These are phyloP conservation scores for Drosophila barbarae DNA, from an alignment of 2,888 invertebrate genomes.

Conservation along the genomic window DNA sequence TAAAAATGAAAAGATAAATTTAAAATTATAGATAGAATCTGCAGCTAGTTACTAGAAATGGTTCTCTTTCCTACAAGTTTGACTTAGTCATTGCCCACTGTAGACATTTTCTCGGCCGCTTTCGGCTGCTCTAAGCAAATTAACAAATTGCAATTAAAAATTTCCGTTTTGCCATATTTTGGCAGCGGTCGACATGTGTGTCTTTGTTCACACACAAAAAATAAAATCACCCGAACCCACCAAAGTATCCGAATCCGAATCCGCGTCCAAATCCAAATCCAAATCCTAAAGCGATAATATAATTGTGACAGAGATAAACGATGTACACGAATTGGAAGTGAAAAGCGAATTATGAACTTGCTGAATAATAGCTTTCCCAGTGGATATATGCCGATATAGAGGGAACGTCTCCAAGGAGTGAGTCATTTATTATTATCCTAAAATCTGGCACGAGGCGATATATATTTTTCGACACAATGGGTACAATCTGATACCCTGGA, in stretches of 20 bases:
- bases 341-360: slow-evolving; percentile 32
- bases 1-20: no score
- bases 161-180: slow-evolving; percentile 45
- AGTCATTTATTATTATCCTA: slow-evolving; percentile 8
- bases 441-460: neutral
- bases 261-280: slow-evolving; percentile 2
- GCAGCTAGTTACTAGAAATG: no score
- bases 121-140: slow-evolving; percentile 34
- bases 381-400: slow-evolving; percentile 4
- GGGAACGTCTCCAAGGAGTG: slow-evolving; percentile 21
- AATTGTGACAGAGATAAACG: slow-evolving; percentile 45
- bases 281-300: slow-evolving; percentile 23
- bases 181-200: slow-evolving; percentile 28
- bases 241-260: slow-evolving; percentile 11
- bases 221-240: slow-evolving; percentile 31
- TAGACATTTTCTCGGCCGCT: neutral
- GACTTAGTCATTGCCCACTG: neutral
- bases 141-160: slow-evolving; percentile 60
- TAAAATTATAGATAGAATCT: no score
- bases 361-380: slow-evolving; percentile 3
- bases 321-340: slow-evolving; percentile 41
- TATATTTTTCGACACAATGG: neutral
- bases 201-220: slow-evolving; percentile 26
- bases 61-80: neutral
- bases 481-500: neutral